These are phyloP conservation scores for Drosophila burlai DNA, from an alignment of 1,140 invertebrate genomes.

Conservation along the genomic window DNA sequence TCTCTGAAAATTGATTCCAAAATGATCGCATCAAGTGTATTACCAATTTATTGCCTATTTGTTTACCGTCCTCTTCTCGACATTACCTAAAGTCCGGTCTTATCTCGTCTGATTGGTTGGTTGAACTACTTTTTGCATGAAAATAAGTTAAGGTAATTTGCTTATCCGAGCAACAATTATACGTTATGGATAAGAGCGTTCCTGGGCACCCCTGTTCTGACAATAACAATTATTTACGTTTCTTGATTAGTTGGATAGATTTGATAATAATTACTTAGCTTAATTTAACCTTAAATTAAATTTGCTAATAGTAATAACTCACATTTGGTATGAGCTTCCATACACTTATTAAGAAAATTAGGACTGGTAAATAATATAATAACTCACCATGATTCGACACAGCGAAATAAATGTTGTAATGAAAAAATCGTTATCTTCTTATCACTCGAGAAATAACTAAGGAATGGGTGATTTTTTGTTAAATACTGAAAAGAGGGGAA, in stretches of 20 bases:
- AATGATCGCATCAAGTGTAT: not conserved
- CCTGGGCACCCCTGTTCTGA: not conserved
- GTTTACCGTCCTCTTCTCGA: slow-evolving; percentile 3
- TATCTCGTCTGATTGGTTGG: not conserved
- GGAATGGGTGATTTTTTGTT: too few relatives aligned
- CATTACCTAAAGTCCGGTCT: slow-evolving; percentile 1
- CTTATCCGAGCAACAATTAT: not conserved
- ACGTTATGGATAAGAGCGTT: not conserved
- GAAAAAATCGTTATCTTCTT: not conserved
- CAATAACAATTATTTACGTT: not conserved
- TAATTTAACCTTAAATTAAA: not conserved
- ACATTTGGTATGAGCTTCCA: too few relatives aligned
- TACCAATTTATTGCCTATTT: not conserved
- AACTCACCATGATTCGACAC: not conserved
- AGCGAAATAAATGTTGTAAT: not conserved
- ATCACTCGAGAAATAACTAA: not conserved
- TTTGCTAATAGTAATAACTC: not conserved
- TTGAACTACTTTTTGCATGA: not conserved
- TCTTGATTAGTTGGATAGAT: not conserved
- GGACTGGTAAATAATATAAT: not conserved
- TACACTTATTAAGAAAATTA: too few relatives aligned
- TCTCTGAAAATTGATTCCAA: not conserved
- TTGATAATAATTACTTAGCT: not conserved
- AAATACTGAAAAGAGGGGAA: too few relatives aligned
- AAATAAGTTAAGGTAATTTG: slow-evolving; percentile 2